A percentile compares a stretch with the other conserved stretches of the same genome.
Conservation (phyloP, 2,113 vertebrate species). For the Microtus ochrogaster region DNA sequence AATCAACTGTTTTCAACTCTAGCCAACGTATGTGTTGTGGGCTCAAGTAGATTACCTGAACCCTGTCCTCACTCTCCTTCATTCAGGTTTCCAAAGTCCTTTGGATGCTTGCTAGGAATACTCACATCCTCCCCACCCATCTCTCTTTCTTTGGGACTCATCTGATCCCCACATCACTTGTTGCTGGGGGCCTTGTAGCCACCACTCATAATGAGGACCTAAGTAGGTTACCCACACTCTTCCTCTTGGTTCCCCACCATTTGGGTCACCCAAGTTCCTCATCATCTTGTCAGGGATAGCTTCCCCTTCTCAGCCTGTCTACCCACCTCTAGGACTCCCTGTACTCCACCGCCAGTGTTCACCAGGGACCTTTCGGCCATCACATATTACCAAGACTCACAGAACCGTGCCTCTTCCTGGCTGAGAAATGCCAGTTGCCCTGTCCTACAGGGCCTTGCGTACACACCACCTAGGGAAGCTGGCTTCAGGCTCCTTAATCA, state of each 20-base stretch:
- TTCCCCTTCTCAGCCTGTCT: neutral
- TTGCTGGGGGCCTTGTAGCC: neutral
- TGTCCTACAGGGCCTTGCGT: neutral
- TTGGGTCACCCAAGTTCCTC: neutral
- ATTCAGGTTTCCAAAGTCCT: neutral
- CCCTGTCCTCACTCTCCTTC: neutral
- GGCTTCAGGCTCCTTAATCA: neutral
- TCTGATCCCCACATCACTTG: neutral
- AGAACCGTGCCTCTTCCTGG: neutral
- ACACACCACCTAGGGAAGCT: neutral
- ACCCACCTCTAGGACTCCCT: neutral
- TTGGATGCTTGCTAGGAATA: neutral
- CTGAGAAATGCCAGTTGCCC: neutral
- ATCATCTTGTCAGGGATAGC: neutral
- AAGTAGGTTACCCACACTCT: neutral
- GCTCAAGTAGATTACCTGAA: neutral
- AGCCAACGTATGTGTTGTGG: neutral
- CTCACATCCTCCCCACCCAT: neutral
- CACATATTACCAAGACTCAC: neutral
- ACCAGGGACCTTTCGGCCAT: neutral
- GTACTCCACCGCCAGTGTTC: neutral
- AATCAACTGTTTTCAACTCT: neutral
- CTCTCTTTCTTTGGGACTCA: neutral
- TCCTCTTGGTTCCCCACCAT: neutral
- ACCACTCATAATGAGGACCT: neutral